Evolutionary conservation across 2,888 invertebrate species (phyloP), one percentile per base, ranked within the genome.

Genomic region (Galerucella pusilla): DNA sequence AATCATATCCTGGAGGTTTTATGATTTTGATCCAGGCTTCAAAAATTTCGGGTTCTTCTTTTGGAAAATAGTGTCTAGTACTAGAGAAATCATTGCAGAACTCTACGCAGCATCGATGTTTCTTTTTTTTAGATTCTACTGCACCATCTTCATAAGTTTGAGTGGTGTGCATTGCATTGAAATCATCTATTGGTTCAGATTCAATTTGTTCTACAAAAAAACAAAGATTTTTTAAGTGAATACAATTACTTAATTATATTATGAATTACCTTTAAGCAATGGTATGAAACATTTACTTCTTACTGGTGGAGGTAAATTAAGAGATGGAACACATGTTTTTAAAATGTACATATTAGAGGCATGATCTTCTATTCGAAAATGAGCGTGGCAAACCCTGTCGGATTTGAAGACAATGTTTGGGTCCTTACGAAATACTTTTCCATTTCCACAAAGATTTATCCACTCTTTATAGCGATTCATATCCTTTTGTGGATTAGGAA

Each of bases 61-160:
- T 52, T 52, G 52, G 52, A 52, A 52, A 52, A n/a, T n/a, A n/a
- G 52, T 52, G 52, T n/a, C 52, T 52, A 7, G n/a, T 52, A n/a
- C 52, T 52, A 5, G n/a, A 14, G 14, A 52, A 52, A 52, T 52
- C 52, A 52, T 52, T n/a, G n/a, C 52, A 52, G 52, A 14, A 14
- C 5, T 52, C 5, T 14, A 52, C 52, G n/a, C 52, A 52, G 7
- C 52, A 52, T 52, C 52, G 14, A 5, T 52, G 11, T 4, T n/a
- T 52, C 52, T 14, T 52, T 52, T 52, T 52, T 14, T 7, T 7
- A 5, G n/a, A n/a, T 52, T n/a, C 7, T 52, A 52, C 52, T 52
- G 14, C 14, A n/a, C 52, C 4, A n/a, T n/a, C n/a, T 7, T 52
- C 52, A 52, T 14, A n/a, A 52, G n/a, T 52, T 52, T n/a, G 14